phyloP scores from a whole-genome alignment of 2,888 invertebrate genomes.

The Nephrocerus scutellatus region DNA sequence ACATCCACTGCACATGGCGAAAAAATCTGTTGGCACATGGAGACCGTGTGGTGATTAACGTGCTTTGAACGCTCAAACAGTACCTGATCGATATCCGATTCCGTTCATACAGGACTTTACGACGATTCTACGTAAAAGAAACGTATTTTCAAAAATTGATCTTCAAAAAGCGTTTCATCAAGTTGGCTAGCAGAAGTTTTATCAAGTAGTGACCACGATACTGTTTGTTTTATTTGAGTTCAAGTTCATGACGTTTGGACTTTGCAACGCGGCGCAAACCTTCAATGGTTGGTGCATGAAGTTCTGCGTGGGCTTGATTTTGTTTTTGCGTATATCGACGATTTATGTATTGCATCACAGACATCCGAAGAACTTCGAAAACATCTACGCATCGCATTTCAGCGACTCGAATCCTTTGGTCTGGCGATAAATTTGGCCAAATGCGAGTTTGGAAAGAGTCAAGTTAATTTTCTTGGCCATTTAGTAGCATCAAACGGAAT shows the following conservation, averaged over 20 bases:
- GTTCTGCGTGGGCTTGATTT: constrained; percentile 15
- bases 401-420: constrained; percentile 3
- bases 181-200: constrained; percentile 22
- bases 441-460: constrained; percentile 11
- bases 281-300: constrained; percentile 19
- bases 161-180: constrained; percentile 29
- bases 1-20: constrained; percentile 4
- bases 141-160: constrained; percentile 19
- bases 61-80: constrained; percentile 7
- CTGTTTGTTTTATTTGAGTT: constrained; percentile 26
- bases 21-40: constrained; percentile 6
- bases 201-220: constrained; percentile 36
- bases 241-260: constrained; percentile 16
- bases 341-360: constrained; percentile 12
- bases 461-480: constrained; percentile 13
- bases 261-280: constrained; percentile 19
- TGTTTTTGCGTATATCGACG: constrained; percentile 13
- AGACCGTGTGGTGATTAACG: constrained; percentile 10
- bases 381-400: constrained; percentile 6
- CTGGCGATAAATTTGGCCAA: constrained; percentile 14
- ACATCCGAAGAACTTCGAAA: constrained; percentile 7
- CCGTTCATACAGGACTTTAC: constrained; percentile 3
- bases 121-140: constrained; percentile 7
- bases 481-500: too few relatives aligned
- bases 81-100: constrained; percentile 10